Evolutionary conservation across 1,140 invertebrate species (phyloP), one percentile per base, ranked within the genome.

Genomic region (Dreissena rostriformis): DNA sequence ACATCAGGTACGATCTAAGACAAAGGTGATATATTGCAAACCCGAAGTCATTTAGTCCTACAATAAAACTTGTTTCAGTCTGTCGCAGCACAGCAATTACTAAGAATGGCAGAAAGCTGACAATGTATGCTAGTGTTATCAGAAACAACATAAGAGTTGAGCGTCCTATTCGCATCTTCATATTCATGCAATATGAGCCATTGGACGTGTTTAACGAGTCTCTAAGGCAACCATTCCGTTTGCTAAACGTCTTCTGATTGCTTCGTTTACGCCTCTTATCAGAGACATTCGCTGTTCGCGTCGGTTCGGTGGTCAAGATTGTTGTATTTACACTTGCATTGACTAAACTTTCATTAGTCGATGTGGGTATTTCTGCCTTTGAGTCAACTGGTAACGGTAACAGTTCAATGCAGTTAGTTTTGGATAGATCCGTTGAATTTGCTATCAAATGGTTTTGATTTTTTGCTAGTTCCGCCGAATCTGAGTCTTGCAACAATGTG

Each of bases 21-120:
- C 73, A 82, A 19, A 82, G 63, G 22, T 82, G 53, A 39, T 82
- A 82, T 24, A 72, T 49, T 28, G 75, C 75, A 19, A 49, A 49
- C 10, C 71, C 63, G 26, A 28, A 17, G 19, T 29, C 24, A 26
- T 57, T 22, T 24, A 82, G n/a, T 15, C 49, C 28, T 22, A 8
- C 14, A 11, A 66, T 8, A 67, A 82, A 75, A 10, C 52, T 51
- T n/a, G 22, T 5, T 26, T 82, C 22, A 22, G 70, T 67, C 17
- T 82, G 80, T 1, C 80, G 61, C 5, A 82, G 63, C 7, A 82
- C 75, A 8, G 57, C 71, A 2, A 82, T 73, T 0, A 75, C 22
- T 29, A 68, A 82, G 68, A 82, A 82, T 17, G 80, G 80, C 24
- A 82, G 70, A 67, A 82, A 82, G 49, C 80, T 82, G 17, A 82